phyloP scores from a whole-genome alignment of 2,888 invertebrate genomes.

The Thelaira solivaga region DNA sequence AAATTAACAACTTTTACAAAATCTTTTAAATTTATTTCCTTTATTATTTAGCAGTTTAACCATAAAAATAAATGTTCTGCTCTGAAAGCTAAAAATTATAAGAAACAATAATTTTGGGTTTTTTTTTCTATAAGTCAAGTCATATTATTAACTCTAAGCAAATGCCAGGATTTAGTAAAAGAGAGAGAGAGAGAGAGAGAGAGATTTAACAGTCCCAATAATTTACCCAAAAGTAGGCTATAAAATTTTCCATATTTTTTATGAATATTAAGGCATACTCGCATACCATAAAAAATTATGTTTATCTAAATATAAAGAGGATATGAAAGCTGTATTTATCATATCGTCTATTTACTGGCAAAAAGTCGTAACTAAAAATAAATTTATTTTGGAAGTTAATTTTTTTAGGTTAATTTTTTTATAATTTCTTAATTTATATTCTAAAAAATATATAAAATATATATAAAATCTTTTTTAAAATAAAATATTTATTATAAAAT shows the following conservation, averaged over 20 bases:
- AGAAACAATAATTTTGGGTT: neutral
- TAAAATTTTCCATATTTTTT: neutral
- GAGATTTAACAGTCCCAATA: too few relatives aligned
- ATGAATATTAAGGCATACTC: neutral
- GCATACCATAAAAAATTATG: neutral
- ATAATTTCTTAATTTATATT: too few relatives aligned
- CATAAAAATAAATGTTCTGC: conserved; percentile 16
- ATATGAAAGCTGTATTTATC: too few relatives aligned
- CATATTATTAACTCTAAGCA: neutral
- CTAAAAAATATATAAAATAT: too few relatives aligned
- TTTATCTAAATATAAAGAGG: conserved; percentile 8
- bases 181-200: too few relatives aligned
- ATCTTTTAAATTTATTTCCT: conserved; percentile 16
- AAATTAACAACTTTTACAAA: conserved; percentile 54
- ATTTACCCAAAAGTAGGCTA: neutral
- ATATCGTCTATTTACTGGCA: too few relatives aligned
- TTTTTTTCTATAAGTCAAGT: neutral
- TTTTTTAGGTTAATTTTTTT: too few relatives aligned
- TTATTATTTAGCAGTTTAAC: conserved; percentile 25
- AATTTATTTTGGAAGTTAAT: too few relatives aligned
- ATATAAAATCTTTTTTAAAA: too few relatives aligned
- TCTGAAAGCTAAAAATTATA: neutral
- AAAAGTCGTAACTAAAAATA: too few relatives aligned
- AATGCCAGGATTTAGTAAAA: neutral
- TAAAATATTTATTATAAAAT: too few relatives aligned